Percentiles rank a stretch among this genome's conserved stretches.
These are phyloP conservation scores for Parnassius glacialis DNA, from an alignment of 2,888 invertebrate species.

Conservation along the genomic window DNA sequence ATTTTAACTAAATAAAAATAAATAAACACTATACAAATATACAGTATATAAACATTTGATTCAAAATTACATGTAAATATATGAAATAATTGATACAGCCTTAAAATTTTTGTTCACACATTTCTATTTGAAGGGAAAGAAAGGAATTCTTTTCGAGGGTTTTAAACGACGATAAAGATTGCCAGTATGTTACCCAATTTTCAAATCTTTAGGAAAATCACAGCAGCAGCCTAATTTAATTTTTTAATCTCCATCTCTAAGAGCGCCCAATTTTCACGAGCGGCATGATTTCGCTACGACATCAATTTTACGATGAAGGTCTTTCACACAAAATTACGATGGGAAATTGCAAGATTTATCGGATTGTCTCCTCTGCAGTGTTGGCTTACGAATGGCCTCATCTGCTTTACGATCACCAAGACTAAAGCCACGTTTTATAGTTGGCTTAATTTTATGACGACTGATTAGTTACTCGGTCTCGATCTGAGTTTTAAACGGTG, in stretches of 20 bases:
- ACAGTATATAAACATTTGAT: too few relatives aligned
- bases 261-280: neutral
- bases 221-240: neutral
- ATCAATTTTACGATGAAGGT: slow-evolving; percentile 38
- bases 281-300: slow-evolving; percentile 15
- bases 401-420: slow-evolving; percentile 51
- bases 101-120: too few relatives aligned
- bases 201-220: too few relatives aligned
- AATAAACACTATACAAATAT: too few relatives aligned
- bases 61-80: too few relatives aligned
- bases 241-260: neutral
- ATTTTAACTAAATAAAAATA: too few relatives aligned
- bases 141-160: too few relatives aligned
- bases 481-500: slow-evolving; percentile 13
- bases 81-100: too few relatives aligned
- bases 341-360: slow-evolving; percentile 54
- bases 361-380: slow-evolving; percentile 44
- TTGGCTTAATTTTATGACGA: slow-evolving; percentile 53
- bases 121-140: too few relatives aligned
- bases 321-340: slow-evolving; percentile 46
- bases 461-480: slow-evolving; percentile 46
- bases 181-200: too few relatives aligned
- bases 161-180: too few relatives aligned
- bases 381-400: slow-evolving; percentile 59
- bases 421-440: slow-evolving; percentile 57